These are phyloP conservation scores for Podiceps cristatus DNA, from an alignment of 2,113 vertebrate species.

Conservation along the genomic window DNA sequence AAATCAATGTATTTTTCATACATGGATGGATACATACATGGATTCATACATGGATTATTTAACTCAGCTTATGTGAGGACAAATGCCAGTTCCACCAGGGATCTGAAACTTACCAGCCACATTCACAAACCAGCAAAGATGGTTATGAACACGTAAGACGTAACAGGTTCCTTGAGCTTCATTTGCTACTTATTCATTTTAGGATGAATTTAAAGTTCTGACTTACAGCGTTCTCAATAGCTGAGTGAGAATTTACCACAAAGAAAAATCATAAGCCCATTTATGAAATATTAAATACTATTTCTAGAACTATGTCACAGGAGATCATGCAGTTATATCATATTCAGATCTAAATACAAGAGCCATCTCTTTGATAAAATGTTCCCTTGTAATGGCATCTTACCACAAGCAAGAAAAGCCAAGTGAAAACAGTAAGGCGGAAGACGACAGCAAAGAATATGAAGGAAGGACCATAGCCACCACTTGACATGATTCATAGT, in stretches of 20 bases:
- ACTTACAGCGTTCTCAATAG: background rate
- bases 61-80: background rate
- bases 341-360: background rate
- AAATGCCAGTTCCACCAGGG: background rate
- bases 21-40: too few relatives aligned
- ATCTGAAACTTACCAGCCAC: background rate
- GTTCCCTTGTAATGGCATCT: background rate
- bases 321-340: background rate
- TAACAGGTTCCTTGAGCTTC: background rate
- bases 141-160: rapidly evolving
- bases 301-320: background rate
- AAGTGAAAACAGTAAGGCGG: background rate
- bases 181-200: background rate
- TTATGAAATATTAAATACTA: background rate
- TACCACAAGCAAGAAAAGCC: background rate
- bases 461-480: background rate
- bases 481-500: background rate
- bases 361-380: background rate
- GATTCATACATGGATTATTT: background rate
- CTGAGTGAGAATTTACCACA: background rate
- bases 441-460: background rate
- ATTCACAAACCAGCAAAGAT: background rate
- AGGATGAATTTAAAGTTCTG: background rate
- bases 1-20: background rate
- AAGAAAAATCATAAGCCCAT: background rate